These are phyloP conservation scores for Anomalospiza imberbis DNA, from an alignment of 2,797 vertebrate genomes.

Conservation along the genomic window DNA sequence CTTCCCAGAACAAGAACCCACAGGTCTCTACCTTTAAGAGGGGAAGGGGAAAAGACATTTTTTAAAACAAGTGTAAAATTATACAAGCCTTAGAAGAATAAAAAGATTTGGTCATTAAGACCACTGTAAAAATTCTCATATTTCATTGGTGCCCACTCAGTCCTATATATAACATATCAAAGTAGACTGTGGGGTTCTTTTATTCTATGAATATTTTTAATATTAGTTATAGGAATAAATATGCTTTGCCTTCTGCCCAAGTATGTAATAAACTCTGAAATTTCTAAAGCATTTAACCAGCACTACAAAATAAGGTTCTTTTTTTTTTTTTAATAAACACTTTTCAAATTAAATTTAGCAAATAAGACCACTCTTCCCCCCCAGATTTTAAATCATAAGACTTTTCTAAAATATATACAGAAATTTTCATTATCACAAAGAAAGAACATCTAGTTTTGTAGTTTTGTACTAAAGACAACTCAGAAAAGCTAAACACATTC, in stretches of 20 bases:
- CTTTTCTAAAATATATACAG: neutral
- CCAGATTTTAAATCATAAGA: neutral
- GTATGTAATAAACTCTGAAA: neutral
- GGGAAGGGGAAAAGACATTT: constrained; percentile 62
- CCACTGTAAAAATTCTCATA: neutral
- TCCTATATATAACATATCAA: neutral
- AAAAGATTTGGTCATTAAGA: neutral
- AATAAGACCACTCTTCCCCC: neutral
- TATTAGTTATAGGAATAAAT: neutral
- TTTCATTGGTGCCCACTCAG: neutral
- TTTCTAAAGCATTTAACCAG: neutral
- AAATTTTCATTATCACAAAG: neutral
- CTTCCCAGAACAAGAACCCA: constrained; percentile 92
- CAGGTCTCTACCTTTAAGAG: constrained; percentile 86
- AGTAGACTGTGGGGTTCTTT: neutral
- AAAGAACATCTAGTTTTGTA: neutral
- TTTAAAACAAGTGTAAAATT: constrained; percentile 32
- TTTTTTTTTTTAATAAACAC: neutral
- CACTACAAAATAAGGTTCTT: neutral
- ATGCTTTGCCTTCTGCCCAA: neutral
- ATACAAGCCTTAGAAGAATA: constrained; percentile 14
- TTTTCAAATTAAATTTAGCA: neutral
- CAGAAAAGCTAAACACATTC: neutral
- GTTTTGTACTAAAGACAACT: neutral
- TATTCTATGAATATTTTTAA: neutral